Percentiles rank a stretch among this genome's conserved stretches.
Conservation (phyloP, 2,888 invertebrate genomes). For the Oxystoma pomonae region DNA sequence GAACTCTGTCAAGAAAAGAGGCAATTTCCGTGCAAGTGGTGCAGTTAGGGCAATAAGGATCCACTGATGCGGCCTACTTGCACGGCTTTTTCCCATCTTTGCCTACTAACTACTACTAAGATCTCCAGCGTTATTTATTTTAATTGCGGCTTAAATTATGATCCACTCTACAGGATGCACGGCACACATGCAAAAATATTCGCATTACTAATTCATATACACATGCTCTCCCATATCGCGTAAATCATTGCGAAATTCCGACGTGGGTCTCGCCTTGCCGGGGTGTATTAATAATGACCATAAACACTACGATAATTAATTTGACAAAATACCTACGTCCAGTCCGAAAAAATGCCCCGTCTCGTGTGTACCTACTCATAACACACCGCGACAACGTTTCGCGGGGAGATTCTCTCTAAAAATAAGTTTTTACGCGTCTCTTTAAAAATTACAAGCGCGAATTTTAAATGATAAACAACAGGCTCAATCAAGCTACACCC, state of each 20-base stretch:
- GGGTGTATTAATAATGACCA: conserved; percentile 24
- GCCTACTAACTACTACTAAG: too few relatives aligned
- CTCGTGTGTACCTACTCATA: not conserved
- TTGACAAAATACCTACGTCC: conserved; percentile 17
- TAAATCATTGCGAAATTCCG: not conserved
- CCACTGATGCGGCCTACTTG: too few relatives aligned
- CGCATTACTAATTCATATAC: not conserved
- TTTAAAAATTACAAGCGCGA: too few relatives aligned
- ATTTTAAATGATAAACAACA: too few relatives aligned
- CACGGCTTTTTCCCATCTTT: too few relatives aligned
- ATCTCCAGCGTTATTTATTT: not conserved
- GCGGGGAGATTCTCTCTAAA: not conserved
- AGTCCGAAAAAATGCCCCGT: not conserved
- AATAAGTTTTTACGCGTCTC: too few relatives aligned
- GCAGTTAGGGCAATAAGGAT: too few relatives aligned
- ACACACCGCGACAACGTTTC: not conserved
- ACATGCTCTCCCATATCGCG: not conserved
- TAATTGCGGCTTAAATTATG: not conserved
- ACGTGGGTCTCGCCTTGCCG: not conserved
- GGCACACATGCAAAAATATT: not conserved
- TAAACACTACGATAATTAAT: conserved; percentile 25
- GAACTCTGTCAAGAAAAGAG: too few relatives aligned
- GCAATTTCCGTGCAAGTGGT: too few relatives aligned
- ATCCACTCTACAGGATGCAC: not conserved
- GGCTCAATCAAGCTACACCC: too few relatives aligned